Base-by-base conservation (phyloP, 2,113 vertebrate genomes). In the Chloropsis hardwickii region DNA sequence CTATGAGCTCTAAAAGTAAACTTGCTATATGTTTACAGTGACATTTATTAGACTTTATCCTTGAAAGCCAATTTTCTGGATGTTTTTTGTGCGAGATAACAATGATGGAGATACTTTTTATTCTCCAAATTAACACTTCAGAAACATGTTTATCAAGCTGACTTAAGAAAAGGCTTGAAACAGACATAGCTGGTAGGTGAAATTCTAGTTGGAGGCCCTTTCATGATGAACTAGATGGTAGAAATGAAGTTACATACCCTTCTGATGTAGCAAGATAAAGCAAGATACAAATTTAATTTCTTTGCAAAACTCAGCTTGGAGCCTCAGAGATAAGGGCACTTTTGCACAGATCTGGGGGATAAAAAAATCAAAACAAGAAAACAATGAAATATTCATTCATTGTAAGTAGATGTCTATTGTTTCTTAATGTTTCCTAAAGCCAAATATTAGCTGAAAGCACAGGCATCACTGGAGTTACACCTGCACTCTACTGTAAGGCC, bases 271-370 rank as follows among this genome's bases (percentile, higher is more conserved):
- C 9, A 83, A 70, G 12, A 58, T 56, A 71, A 65, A 86, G 6
- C 14, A 56, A 39, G n/a, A 78, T 47, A 56, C 4, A 73, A 57
- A 77, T 50, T 8, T 27, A 67, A 18, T 29, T 42, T 70, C 16
- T 29, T 72, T 29, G 47, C 15, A 74, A 77, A 82, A 39, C 24
- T 72, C 35, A 42, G 2, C 8, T 50, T 81, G 39, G 16, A 84
- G 3, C 5, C 3, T 92, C 39, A 7, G 33, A 50, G 18, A 25
- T 0, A 37, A 45, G 6, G 2, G 5, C 1, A 0, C 3, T 51
- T 48, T 48, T 25, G 3, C 47, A 5, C 4, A 33, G 16, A 54
- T 66, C 4, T 42, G 7, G 17, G 4, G 2, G 8, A 48, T 21
- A 44, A 65, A 56, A 40, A 6, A 50, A 23, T 1, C 10, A 35